Conservation (phyloP, 2,888 invertebrate species). For the Pyrrhia umbra region DNA sequence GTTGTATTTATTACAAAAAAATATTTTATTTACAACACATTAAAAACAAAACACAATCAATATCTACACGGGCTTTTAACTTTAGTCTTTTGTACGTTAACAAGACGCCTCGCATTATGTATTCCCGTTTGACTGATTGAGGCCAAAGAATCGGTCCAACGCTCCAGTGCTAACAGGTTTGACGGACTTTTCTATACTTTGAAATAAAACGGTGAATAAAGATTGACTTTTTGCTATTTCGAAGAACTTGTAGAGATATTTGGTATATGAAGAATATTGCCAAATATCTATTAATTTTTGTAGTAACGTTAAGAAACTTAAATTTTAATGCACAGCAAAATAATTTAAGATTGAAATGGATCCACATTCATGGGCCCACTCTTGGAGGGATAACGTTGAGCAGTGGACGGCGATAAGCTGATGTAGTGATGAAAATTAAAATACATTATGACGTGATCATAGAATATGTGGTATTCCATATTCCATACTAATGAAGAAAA, state of each 20-base stretch:
- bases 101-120: conserved; percentile 8
- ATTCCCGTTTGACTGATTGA: conserved; percentile 17
- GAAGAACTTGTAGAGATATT: too few species aligned
- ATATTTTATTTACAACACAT: neutral
- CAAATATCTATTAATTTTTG: too few species aligned
- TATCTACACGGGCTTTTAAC: neutral
- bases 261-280: too few species aligned
- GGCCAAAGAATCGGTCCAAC: conserved; percentile 15
- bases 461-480: neutral
- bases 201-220: neutral
- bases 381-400: too few species aligned
- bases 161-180: conserved; percentile 15
- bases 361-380: too few species aligned
- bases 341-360: too few species aligned
- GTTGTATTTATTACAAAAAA: too few species aligned
- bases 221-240: neutral
- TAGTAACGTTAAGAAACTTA: too few species aligned
- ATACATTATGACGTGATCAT: too few species aligned
- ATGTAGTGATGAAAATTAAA: too few species aligned
- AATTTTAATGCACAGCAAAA: too few species aligned
- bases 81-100: neutral
- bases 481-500: neutral
- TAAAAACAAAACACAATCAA: neutral
- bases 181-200: neutral
- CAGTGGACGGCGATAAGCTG: too few species aligned